Percentiles rank a stretch among this genome's conserved stretches.
phyloP scores from a whole-genome alignment of 2,797 vertebrate species.

The Pygocentrus nattereri region DNA sequence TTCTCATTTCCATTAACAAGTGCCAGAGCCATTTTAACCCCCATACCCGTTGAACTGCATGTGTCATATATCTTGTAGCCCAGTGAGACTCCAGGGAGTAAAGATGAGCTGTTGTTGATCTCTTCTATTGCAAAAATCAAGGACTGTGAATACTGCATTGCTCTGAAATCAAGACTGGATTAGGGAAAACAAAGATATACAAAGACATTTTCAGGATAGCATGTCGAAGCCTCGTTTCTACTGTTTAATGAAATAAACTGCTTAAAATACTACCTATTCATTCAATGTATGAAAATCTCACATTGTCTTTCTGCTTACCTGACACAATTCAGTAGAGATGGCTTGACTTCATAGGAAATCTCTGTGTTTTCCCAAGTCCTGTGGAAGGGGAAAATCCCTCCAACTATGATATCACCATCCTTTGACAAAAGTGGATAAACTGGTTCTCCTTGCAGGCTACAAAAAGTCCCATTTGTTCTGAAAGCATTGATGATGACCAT shows the following conservation, averaged over 20 bases:
- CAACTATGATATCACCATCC: conserved; percentile 73
- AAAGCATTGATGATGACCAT: conserved; percentile 60
- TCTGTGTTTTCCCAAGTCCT: conserved; percentile 68
- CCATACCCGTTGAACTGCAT: conserved; percentile 40
- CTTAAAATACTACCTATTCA: no score
- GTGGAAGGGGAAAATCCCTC: conserved; percentile 77
- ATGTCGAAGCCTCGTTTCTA: no score
- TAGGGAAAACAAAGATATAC: background rate
- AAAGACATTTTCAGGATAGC: no score
- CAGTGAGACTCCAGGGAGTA: conserved; percentile 58
- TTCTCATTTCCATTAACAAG: background rate
- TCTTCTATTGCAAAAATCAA: conserved; percentile 64
- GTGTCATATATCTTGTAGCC: conserved; percentile 62
- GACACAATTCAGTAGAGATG: conserved; percentile 69
- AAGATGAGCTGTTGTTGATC: conserved; percentile 62
- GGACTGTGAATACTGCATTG: conserved; percentile 56
- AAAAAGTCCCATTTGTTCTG: conserved; percentile 59
- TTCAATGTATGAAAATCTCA: no score
- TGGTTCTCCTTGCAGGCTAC: conserved; percentile 62
- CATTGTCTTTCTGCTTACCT: conserved; percentile 61
- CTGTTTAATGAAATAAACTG: no score
- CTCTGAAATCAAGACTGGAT: conserved; percentile 21
- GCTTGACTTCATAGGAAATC: conserved; percentile 61
- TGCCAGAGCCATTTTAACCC: conserved; percentile 55
- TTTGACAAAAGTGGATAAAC: conserved; percentile 69